Evolutionary conservation across 2,797 vertebrate genomes (phyloP), one percentile per base, ranked within the genome.

Genomic region (Gymnoscopelus microlampas): DNA sequence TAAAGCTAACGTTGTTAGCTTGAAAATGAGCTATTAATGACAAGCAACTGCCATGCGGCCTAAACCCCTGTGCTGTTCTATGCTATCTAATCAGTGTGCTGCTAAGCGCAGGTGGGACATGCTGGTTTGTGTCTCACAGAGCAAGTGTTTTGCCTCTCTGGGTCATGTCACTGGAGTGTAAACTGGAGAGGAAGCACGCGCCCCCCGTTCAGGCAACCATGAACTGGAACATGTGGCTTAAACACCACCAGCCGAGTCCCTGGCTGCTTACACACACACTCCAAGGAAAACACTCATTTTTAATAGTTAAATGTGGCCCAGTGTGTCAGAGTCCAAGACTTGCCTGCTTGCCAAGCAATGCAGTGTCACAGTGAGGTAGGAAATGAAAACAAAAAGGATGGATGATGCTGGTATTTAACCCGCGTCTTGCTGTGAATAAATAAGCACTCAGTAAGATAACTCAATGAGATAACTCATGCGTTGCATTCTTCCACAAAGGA

Each of bases 171-270:
- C 80, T 76, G 83, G 80, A 84, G 85, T 87, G 84, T 82, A 83
- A 90, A 87, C 80, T 23, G 67, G 78, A 78, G 74, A 87, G 81
- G 86, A 87, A 91, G 84, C 89, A 86, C 87, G 78, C 64, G 72
- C 70, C 80, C 80, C 60, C 87, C n/a, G 58, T 80, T 85, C 80
- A 85, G 84, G 79, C 74, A 44, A 72, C 85, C 53, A 63, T 83
- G 86, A 84, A 88, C 82, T 88, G 86, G 76, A 88, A 87, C 87
- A 87, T 88, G 87, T 88, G 87, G 88, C 79, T 81, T 73, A 74
- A 84, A 76, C 85, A 83, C 78, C 85, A 85, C 72, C 80, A 78
- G 75, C 73, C 60, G 66, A 74, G 84, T 56, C 77, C 68, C 79
- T 57, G 81, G 79, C 81, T 58, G 66, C 54, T 9, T 74, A 63